These are phyloP conservation scores for Solenodon paradoxus DNA, from an alignment of 2,113 vertebrate genomes.

Conservation along the genomic window DNA sequence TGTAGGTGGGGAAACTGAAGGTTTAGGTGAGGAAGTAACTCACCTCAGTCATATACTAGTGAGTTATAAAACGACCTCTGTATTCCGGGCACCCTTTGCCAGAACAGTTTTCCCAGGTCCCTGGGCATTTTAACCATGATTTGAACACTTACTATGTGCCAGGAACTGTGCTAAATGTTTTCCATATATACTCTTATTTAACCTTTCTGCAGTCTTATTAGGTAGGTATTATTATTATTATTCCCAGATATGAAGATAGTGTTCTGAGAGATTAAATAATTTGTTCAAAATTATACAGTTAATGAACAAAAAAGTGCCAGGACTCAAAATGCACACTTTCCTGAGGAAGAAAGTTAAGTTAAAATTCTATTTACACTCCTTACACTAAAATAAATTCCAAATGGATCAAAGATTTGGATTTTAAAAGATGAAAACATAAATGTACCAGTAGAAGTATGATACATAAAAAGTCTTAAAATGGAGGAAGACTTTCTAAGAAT, in stretches of 20 bases:
- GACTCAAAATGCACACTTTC: constrained; percentile 23
- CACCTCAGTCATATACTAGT: background rate
- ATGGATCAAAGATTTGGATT: constrained; percentile 24
- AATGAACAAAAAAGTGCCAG: constrained; percentile 21
- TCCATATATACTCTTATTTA: background rate
- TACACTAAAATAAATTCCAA: constrained; percentile 37
- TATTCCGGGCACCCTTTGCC: background rate
- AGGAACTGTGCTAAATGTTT: background rate
- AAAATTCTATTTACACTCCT: background rate
- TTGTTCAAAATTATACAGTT: constrained; percentile 36
- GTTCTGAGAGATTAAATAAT: background rate
- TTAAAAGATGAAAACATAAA: constrained; percentile 8
- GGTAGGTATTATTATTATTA: background rate
- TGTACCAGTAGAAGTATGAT: background rate
- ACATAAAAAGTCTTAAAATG: constrained; percentile 26
- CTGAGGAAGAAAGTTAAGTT: constrained; percentile 32
- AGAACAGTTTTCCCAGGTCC: background rate
- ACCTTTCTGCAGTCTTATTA: background rate
- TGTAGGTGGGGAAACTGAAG: background rate
- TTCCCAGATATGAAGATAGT: constrained; percentile 10
- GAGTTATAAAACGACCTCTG: background rate
- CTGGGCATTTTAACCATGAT: background rate
- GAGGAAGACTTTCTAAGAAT: background rate
- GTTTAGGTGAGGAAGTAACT: background rate
- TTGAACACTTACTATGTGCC: background rate